phyloP scores from a whole-genome alignment of 2,888 invertebrate species.

The Pseudeuparius sepicola region DNA sequence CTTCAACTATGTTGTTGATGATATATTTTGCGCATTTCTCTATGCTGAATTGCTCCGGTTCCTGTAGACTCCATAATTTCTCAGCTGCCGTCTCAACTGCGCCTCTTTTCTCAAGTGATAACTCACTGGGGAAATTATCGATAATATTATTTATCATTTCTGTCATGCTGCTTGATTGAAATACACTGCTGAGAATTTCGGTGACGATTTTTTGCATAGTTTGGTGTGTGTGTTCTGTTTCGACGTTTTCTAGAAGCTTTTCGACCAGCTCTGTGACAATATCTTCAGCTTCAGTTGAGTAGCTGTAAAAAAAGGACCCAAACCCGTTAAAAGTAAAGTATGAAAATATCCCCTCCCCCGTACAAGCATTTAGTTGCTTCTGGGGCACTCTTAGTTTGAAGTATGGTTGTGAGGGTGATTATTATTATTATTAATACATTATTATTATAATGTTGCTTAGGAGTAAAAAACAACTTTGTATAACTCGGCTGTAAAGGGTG shows the following conservation, averaged over 20 bases:
- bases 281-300: conserved; percentile 25
- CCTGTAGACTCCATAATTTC: conserved; percentile 29
- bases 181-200: conserved; percentile 25
- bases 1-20: conserved; percentile 29
- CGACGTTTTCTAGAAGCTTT: conserved; percentile 27
- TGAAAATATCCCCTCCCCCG: too few relatives aligned
- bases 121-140: conserved; percentile 27
- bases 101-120: conserved; percentile 26
- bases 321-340: too few relatives aligned
- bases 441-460: too few relatives aligned
- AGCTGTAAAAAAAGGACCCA: too few relatives aligned
- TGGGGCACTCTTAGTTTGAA: too few relatives aligned
- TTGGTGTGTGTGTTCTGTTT: conserved; percentile 20
- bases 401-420: too few relatives aligned
- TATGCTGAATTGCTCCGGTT: conserved; percentile 27
- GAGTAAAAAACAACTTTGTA: too few relatives aligned
- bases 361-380: too few relatives aligned
- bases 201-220: conserved; percentile 26
- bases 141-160: conserved; percentile 31
- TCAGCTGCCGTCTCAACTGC: conserved; percentile 31
- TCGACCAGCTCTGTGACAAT: conserved; percentile 27
- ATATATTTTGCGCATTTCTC: conserved; percentile 23
- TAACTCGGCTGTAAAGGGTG: too few relatives aligned
- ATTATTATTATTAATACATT: too few relatives aligned
- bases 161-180: conserved; percentile 27